Evolutionary conservation across 2,888 invertebrate genomes (phyloP).

Genomic region (Ctena decussata): DNA sequence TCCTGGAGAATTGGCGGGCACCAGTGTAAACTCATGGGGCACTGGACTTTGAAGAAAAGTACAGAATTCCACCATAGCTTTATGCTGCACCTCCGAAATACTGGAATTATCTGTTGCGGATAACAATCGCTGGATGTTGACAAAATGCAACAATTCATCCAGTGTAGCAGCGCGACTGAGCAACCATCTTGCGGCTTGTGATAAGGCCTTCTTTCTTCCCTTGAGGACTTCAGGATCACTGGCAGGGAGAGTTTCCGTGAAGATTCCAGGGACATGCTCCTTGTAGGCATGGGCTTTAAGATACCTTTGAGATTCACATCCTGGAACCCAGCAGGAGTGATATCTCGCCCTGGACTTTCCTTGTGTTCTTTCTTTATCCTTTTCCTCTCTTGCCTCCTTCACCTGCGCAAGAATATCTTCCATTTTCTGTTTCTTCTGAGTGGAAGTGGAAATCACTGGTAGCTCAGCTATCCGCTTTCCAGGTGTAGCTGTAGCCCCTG

Average conservation of each 20-base stretch:
- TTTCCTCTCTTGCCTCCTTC: too few relatives aligned
- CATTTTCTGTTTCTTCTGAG: too few relatives aligned
- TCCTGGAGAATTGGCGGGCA: constrained; percentile 19
- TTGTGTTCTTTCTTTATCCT: too few relatives aligned
- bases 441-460: too few relatives aligned
- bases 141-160: neutral
- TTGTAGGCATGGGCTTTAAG: neutral
- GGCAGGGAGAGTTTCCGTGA: neutral
- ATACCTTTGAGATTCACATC: neutral
- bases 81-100: neutral
- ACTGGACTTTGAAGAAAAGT: too few relatives aligned
- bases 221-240: neutral
- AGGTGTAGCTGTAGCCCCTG: too few relatives aligned
- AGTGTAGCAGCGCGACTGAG: too few relatives aligned
- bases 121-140: neutral
- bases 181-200: neutral
- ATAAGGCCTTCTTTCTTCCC: neutral
- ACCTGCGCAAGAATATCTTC: too few relatives aligned
- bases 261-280: neutral
- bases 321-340: neutral
- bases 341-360: neutral
- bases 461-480: too few relatives aligned
- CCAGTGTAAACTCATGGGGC: neutral
- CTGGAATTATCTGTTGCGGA: constrained; percentile 3
- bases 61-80: too few relatives aligned